A percentile compares a stretch with the other conserved stretches of the same genome.
Evolutionary conservation across 2,113 vertebrate genomes (phyloP).

Genomic region (Ctenodactylus gundi): DNA sequence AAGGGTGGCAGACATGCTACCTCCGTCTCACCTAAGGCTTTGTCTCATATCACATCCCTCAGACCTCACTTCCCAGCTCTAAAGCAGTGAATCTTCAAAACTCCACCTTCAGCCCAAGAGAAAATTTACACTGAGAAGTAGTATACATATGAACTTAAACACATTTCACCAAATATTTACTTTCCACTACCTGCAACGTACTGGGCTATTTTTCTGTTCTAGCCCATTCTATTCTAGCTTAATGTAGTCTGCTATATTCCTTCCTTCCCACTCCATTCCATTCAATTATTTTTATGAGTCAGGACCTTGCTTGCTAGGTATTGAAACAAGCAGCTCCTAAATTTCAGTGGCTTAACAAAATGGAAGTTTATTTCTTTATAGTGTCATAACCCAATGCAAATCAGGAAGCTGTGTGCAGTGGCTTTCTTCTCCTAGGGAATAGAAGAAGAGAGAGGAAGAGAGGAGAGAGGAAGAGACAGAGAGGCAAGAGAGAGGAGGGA

Average conservation of each 20-base stretch:
- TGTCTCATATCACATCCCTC: background rate
- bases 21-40: background rate
- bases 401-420: background rate
- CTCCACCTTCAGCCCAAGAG: background rate
- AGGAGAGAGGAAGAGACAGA: background rate
- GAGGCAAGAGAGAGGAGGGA: rapidly evolving
- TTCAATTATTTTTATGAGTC: constrained; percentile 32
- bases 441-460: background rate
- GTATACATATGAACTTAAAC: constrained; percentile 1
- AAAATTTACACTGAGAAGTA: background rate
- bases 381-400: background rate
- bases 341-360: constrained; percentile 7
- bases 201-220: background rate
- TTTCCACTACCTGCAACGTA: background rate
- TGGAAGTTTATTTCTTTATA: background rate
- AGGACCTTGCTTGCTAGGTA: background rate
- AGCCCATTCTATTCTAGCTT: background rate
- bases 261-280: background rate
- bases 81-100: constrained; percentile 9
- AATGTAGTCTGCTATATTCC: background rate
- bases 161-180: constrained; percentile 1
- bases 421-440: background rate
- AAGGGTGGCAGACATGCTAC: background rate
- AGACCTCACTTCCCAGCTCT: background rate
- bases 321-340: constrained; percentile 31